Evolutionary conservation across 1,140 invertebrate species (phyloP), one percentile per base, ranked within the genome.

Genomic region (Lutraria rhynchaena): DNA sequence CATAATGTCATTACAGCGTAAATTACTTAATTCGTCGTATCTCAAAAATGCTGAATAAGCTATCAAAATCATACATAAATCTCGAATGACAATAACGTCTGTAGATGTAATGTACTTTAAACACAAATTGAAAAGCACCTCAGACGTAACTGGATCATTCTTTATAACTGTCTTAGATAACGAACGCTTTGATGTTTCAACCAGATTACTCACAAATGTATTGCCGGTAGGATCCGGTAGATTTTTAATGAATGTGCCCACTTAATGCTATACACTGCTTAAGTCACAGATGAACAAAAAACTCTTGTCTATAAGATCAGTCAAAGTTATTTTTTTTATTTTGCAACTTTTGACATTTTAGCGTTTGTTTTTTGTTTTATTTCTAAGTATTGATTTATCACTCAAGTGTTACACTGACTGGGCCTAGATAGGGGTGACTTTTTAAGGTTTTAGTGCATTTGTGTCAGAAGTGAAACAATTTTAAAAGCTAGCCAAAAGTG

Each of bases 31-130:
- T 53, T 77, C 74, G 31, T 65, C 51, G 29, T 53, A 78, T 33
- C 75, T 46, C 17, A 67, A 78, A 78, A 69, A 67, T 15, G 7
- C 70, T 3, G 70, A 11, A 49, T 27, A 80, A 58, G n/a, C 33
- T 37, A 80, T 46, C 15, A 57, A 17, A 7, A 77, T 77, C 81
- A 77, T 83, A 35, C 60, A 69, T 7, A 83, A 46, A 71, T 83
- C 46, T 71, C 81, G 60, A 17, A 70, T 17, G 33, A 63, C 31
- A 13, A 61, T 41, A 37, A 77, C 33, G 53, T 77, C 74, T 24
- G 11, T 7, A n/a, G 27, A 61, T 33, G 33, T 4, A n/a, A n/a
- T 29, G 41, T 49, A 83, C 24, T 24, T 61, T 17, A 57, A 19
- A 71, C 46, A 71, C 24, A 61, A 11, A 13, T 31, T 19, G 15